phyloP scores from a whole-genome alignment of 2,888 invertebrate species.

The Acholoe squamosa region DNA sequence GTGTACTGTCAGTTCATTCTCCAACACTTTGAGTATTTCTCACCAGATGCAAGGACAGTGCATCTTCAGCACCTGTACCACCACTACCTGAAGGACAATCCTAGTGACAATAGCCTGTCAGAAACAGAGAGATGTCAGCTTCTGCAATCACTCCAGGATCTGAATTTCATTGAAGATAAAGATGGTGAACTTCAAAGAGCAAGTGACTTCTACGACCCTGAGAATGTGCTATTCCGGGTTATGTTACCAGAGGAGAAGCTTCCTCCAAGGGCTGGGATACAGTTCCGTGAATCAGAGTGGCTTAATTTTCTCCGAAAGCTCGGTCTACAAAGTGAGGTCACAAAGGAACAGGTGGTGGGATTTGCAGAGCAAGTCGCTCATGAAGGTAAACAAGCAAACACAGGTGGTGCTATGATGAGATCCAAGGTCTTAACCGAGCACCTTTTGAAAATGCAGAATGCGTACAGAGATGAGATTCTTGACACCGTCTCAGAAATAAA shows the following conservation, averaged over 20 bases:
- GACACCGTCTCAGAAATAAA: constrained; percentile 64
- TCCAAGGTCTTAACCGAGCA: constrained; percentile 68
- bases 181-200: constrained; percentile 70
- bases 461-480: constrained; percentile 65
- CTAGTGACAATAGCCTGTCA: not conserved
- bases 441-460: constrained; percentile 63
- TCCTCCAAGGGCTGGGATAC: constrained; percentile 67
- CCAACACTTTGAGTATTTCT: constrained; percentile 71
- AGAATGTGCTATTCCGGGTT: constrained; percentile 70
- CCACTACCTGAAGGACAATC: constrained; percentile 66
- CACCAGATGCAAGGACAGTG: constrained; percentile 66
- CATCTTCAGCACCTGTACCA: constrained; percentile 70
- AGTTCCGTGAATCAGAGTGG: constrained; percentile 69
- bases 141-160: constrained; percentile 65
- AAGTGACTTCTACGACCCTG: constrained; percentile 72
- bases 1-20: constrained; percentile 72
- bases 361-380: constrained; percentile 67
- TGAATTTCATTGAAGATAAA: constrained; percentile 69
- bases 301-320: constrained; percentile 65
- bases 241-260: constrained; percentile 72
- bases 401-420: constrained; percentile 62
- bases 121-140: constrained; percentile 66
- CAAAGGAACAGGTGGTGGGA: constrained; percentile 67
- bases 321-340: constrained; percentile 67
- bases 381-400: constrained; percentile 64